These are phyloP conservation scores for Orientallactaga bullata DNA, from an alignment of 2,113 vertebrate genomes.

Conservation along the genomic window DNA sequence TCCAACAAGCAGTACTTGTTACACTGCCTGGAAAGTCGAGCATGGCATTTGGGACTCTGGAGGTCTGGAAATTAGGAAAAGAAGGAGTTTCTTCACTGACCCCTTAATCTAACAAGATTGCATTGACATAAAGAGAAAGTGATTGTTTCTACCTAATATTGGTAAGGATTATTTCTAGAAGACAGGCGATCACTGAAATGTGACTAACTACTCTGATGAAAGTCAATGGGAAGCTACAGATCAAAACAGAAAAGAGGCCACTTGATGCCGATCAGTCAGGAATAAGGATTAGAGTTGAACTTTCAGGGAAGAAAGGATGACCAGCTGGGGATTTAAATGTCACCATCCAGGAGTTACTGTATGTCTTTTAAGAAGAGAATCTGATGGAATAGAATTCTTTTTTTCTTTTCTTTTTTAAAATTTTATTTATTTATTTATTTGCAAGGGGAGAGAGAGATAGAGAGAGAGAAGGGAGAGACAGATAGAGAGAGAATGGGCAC, in stretches of 20 bases:
- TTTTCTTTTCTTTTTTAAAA: too few species aligned
- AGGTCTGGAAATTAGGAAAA: background rate
- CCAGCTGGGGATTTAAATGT: background rate
- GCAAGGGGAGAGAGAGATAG: too few species aligned
- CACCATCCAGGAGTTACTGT: background rate
- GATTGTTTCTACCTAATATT: background rate
- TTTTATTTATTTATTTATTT: too few species aligned
- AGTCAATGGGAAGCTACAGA: background rate
- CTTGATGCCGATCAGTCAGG: background rate
- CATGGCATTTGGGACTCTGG: background rate
- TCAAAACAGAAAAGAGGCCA: background rate
- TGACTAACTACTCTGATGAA: background rate
- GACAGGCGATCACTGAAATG: background rate
- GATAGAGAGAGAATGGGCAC: too few species aligned
- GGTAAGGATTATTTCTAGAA: background rate
- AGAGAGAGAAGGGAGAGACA: too few species aligned
- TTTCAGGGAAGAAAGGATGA: background rate
- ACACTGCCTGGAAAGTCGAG: background rate
- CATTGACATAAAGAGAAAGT: background rate
- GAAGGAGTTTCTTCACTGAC: background rate
- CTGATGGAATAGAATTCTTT: background rate
- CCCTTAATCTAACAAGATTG: background rate
- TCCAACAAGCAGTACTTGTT: background rate
- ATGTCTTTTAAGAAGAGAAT: background rate
- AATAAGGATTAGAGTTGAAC: background rate